phyloP scores from a whole-genome alignment of 2,113 vertebrate genomes.

The Corynorhinus townsendii region DNA sequence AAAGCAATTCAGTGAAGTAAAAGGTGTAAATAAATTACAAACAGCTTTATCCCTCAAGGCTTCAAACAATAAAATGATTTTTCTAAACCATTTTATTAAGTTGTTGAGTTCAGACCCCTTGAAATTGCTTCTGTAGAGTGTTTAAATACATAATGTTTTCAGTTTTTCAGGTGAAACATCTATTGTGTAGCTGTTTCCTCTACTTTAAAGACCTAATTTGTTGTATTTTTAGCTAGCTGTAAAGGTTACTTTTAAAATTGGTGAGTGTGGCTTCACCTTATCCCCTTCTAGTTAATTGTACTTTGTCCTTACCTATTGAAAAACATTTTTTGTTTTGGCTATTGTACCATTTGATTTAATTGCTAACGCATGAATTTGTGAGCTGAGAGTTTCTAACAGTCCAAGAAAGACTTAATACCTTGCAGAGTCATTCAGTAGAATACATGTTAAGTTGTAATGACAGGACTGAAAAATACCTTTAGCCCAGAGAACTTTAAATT shows the following conservation, averaged over 20 bases:
- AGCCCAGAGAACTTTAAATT: constrained; percentile 29
- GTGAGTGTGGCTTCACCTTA: background rate
- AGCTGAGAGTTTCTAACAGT: background rate
- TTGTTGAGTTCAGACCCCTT: constrained; percentile 59
- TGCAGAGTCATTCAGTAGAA: background rate
- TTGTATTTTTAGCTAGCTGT: constrained; percentile 23
- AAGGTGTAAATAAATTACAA: constrained; percentile 76
- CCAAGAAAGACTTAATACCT: background rate
- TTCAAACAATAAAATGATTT: constrained; percentile 62
- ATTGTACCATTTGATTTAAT: background rate
- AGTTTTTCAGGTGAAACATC: constrained; percentile 33
- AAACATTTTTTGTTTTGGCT: background rate
- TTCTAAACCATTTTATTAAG: constrained; percentile 31
- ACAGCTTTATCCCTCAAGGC: constrained; percentile 71
- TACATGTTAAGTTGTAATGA: background rate
- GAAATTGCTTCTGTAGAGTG: constrained; percentile 49
- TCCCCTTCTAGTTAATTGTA: background rate
- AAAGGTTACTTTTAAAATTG: constrained; percentile 38
- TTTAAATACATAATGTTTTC: constrained; percentile 33
- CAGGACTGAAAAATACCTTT: background rate
- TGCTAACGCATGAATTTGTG: background rate
- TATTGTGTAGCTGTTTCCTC: constrained; percentile 10
- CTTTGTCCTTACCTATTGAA: background rate
- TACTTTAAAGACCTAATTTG: constrained; percentile 27
- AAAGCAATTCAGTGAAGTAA: constrained; percentile 72